Evolutionary conservation across 1,140 invertebrate species (phyloP).

Genomic region (Kradibia gibbosae): DNA sequence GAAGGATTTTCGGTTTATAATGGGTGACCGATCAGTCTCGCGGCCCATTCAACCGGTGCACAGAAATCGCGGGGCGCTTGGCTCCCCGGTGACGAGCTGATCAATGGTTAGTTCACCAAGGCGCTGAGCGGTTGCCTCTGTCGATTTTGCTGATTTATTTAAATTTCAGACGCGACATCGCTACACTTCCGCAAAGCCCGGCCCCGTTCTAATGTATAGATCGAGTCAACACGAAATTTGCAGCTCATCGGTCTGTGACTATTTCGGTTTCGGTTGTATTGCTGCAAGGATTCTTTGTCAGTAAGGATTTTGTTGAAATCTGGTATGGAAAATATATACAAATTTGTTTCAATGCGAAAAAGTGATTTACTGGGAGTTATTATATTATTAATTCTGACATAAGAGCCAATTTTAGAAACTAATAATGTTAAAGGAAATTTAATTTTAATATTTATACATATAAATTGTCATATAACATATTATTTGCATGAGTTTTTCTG

Average conservation of each 20-base stretch:
- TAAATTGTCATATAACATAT: too few species aligned
- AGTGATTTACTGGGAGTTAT: too few species aligned
- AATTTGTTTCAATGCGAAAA: too few species aligned
- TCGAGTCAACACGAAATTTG: constrained; percentile 22
- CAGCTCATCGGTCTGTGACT: neutral
- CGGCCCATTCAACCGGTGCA: constrained; percentile 11
- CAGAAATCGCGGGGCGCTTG: neutral
- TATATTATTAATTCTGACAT: too few species aligned
- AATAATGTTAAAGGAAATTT: too few species aligned
- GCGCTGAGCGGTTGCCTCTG: neutral
- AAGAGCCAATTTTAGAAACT: too few species aligned
- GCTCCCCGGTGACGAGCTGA: neutral
- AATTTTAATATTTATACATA: too few species aligned
- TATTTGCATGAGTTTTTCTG: too few species aligned
- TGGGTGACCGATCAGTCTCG: constrained; percentile 44
- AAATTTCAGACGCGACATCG: neutral
- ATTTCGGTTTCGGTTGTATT: neutral
- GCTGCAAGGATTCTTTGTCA: neutral
- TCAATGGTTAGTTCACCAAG: neutral
- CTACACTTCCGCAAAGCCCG: neutral
- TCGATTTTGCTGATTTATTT: neutral
- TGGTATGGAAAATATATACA: neutral
- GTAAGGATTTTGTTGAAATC: neutral
- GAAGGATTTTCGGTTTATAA: constrained; percentile 24
- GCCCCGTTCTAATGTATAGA: neutral